Evolutionary conservation across 2,888 invertebrate genomes (phyloP).

Genomic region (Agriopis aurantiaria): DNA sequence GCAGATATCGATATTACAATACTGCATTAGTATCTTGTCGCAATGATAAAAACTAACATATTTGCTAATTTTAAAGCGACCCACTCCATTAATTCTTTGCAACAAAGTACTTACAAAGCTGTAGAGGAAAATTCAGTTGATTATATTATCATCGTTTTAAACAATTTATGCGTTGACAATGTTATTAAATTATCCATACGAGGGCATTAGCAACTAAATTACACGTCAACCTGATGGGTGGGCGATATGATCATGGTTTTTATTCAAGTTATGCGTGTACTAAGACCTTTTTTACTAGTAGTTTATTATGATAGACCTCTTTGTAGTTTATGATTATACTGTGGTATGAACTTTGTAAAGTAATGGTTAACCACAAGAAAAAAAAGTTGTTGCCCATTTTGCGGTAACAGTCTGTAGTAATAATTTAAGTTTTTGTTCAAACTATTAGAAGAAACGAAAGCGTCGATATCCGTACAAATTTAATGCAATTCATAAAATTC

Average conservation of each 20-base stretch:
- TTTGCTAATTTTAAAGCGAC: neutral
- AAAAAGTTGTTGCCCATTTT: conserved; percentile 9
- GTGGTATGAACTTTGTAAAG: conserved; percentile 22
- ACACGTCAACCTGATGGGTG: conserved; percentile 32
- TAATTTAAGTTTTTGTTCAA: neutral
- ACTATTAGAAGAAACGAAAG: too few species aligned
- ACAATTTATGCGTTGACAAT: conserved; percentile 39
- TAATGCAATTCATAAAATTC: too few species aligned
- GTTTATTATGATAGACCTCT: conserved; percentile 11
- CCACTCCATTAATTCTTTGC: neutral
- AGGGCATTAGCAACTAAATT: conserved; percentile 41
- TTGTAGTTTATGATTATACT: conserved; percentile 20
- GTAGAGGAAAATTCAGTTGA: conserved; percentile 4
- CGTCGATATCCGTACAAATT: too few species aligned
- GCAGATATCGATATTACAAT: neutral
- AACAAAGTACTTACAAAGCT: conserved; percentile 9
- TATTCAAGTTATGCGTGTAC: conserved; percentile 8
- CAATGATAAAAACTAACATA: neutral
- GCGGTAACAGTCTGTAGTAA: conserved; percentile 3
- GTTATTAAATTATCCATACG: conserved; percentile 40
- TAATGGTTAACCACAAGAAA: conserved; percentile 11
- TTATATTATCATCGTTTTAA: conserved; percentile 16
- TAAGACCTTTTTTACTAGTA: conserved; percentile 3
- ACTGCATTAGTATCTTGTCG: conserved; percentile 7
- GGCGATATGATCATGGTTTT: conserved; percentile 32